phyloP scores from a whole-genome alignment of 1,140 invertebrate species.

The Vollenhovia emeryi region DNA sequence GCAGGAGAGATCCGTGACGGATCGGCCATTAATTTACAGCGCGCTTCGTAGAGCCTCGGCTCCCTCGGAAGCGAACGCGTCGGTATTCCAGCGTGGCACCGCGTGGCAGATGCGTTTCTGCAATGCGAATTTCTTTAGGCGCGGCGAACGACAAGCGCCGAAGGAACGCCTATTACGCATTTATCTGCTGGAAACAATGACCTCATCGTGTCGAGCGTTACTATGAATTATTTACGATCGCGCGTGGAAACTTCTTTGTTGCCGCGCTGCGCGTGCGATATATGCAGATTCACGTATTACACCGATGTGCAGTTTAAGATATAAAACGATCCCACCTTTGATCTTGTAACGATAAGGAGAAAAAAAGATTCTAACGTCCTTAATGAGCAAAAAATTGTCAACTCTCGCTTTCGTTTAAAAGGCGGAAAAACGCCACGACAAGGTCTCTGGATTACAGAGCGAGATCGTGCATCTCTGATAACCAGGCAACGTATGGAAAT shows the following conservation, averaged over 20 bases:
- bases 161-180: slow-evolving; percentile 40
- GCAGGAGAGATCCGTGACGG: not conserved
- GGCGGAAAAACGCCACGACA: not conserved
- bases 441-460: not conserved
- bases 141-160: not conserved
- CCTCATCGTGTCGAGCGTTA: slow-evolving; percentile 36
- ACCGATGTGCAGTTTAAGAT: not conserved
- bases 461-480: not conserved
- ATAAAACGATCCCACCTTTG: not conserved
- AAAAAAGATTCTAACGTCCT: not conserved
- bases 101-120: not conserved
- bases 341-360: not conserved
- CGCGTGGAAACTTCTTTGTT: slow-evolving; percentile 30
- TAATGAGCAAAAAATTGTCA: not conserved
- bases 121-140: slow-evolving; percentile 21
- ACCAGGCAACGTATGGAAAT: too few relatives aligned
- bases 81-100: not conserved
- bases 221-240: slow-evolving; percentile 49
- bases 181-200: slow-evolving; percentile 55
- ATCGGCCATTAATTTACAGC: not conserved
- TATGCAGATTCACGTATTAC: not conserved
- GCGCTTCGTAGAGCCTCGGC: not conserved
- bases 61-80: not conserved
- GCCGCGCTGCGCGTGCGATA: not conserved
- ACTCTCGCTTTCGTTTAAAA: not conserved